These are phyloP conservation scores for Simalia tracyae DNA, from an alignment of 2,797 vertebrate species.

Conservation along the genomic window DNA sequence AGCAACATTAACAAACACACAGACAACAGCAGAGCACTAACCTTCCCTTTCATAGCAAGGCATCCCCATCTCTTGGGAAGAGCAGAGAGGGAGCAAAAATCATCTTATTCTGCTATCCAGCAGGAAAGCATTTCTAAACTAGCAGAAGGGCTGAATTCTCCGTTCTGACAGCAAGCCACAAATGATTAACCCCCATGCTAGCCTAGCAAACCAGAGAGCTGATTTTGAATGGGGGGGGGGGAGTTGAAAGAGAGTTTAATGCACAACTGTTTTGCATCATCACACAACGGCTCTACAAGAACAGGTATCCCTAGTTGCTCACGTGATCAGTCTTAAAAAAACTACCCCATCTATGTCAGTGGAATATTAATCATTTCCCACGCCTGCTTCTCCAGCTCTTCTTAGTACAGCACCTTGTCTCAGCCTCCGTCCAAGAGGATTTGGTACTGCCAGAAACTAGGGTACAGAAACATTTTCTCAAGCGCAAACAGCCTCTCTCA, in stretches of 20 bases:
- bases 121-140: neutral
- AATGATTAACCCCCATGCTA: neutral
- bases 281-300: neutral
- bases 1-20: neutral
- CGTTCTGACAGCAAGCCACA: neutral
- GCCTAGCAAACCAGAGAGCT: neutral
- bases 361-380: neutral
- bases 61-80: neutral
- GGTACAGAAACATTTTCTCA: neutral
- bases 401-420: neutral
- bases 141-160: neutral
- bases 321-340: neutral
- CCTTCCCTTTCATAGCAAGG: neutral
- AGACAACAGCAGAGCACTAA: neutral
- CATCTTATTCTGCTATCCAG: neutral
- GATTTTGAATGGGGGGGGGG: neutral
- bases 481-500: neutral
- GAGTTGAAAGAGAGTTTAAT: neutral
- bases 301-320: neutral
- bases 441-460: neutral
- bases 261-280: neutral
- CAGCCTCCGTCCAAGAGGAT: neutral
- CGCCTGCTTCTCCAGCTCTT: neutral
- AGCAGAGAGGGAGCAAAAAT: neutral
- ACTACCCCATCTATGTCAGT: neutral